A percentile compares a stretch with the other conserved stretches of the same genome.
phyloP scores from a whole-genome alignment of 2,888 invertebrate species.

The Tenthredo mesomela region DNA sequence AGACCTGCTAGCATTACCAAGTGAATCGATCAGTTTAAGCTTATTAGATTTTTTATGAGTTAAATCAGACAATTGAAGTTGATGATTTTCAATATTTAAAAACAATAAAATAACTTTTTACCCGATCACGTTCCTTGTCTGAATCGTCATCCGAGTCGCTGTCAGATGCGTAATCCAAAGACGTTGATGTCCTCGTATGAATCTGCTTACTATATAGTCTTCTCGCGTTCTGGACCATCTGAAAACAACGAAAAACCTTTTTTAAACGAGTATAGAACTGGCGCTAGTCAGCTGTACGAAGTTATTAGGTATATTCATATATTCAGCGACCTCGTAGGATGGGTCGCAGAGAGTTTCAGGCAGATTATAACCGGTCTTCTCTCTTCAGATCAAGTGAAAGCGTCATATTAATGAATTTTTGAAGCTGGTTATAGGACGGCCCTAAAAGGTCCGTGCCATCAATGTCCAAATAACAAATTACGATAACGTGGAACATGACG shows the following conservation, averaged over 20 bases:
- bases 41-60: too few species aligned
- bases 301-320: background rate
- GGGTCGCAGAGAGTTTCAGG: constrained; percentile 14
- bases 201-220: constrained; percentile 70
- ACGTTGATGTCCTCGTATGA: constrained; percentile 63
- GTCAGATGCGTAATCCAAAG: constrained; percentile 72
- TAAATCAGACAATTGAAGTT: background rate
- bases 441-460: background rate
- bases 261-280: background rate
- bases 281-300: background rate
- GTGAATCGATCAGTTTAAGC: too few species aligned
- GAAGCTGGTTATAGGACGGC: background rate
- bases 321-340: background rate
- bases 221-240: constrained; percentile 63
- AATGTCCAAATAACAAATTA: constrained; percentile 7
- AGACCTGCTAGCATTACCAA: too few species aligned
- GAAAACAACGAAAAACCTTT: constrained; percentile 54
- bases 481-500: background rate
- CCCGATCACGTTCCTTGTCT: constrained; percentile 81
- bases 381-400: constrained; percentile 41
- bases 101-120: constrained; percentile 64
- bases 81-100: background rate
- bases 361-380: constrained; percentile 45
- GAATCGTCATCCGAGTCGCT: constrained; percentile 82
- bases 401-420: constrained; percentile 23